Base-by-base conservation (phyloP, 2,113 vertebrate genomes). In the Cnemophilus loriae region DNA sequence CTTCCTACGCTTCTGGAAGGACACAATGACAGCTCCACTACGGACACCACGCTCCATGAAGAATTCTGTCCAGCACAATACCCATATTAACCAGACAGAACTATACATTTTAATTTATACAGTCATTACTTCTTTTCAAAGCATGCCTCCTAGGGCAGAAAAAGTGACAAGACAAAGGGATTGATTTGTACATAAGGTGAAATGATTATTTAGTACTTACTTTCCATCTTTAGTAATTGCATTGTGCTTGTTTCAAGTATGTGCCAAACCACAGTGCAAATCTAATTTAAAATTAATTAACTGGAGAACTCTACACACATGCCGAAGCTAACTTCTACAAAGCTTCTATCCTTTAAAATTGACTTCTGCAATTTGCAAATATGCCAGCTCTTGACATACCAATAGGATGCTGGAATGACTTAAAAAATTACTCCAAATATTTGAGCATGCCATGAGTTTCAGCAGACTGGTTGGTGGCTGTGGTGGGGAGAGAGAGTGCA, bases 251-350 rank as follows among this genome's bases (percentile, higher is more conserved):
- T 75, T 91, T 68, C 74, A 88, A 96, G 20, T 19, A 21, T 12
- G 37, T 59, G 89, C 80, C 92, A 96, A 93, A 83, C 77, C 87
- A 35, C 64, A 65, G 46, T 12, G 47, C 86, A 89, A 86, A 89
- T 21, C 59, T 53, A 69, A 87, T 89, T 91, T 78, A 30, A 84
- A 93, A 81, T 83, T 77, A 93, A 93, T 82, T 90, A 95, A 91
- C 69, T 82, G 81, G 55, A 89, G 69, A 47, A 75, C 56, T 92
- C 79, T n/a, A 78, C 56, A 83, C 55, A 87, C 39, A 64, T 28
- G 77, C 52, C 0, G 5, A 78, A 87, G 59, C 44, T 71, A 79
- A 87, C 12, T 81, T 90, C 55, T 53, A 42, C 47, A 46, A 42
- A 44, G 47, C 35, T 93, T 68, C 68, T 10, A 52, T 7, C 42